A percentile compares a stretch with the other conserved stretches of the same genome.
Evolutionary conservation across 2,113 vertebrate genomes (phyloP).

Genomic region (Bos javanicus): DNA sequence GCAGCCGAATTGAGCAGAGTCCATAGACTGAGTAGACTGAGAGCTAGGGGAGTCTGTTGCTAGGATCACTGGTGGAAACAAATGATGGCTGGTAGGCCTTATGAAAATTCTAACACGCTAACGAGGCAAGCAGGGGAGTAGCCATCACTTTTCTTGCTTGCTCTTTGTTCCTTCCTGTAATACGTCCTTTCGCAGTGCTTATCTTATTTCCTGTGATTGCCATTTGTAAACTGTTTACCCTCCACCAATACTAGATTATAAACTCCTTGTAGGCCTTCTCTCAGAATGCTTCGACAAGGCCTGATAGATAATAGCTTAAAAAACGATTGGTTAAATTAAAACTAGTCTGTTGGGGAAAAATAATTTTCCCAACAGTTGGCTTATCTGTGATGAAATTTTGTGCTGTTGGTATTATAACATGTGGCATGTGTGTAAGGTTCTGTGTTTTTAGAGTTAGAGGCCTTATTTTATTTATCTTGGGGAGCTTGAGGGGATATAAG

Average conservation of each 20-base stretch:
- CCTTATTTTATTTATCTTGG: not conserved
- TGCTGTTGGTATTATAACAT: not conserved
- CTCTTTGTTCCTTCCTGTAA: not conserved
- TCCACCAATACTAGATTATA: not conserved
- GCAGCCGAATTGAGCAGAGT: not conserved
- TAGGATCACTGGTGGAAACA: not conserved
- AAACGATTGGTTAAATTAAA: not conserved
- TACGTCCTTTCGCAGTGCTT: not conserved
- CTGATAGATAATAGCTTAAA: not conserved
- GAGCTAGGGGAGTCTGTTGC: not conserved
- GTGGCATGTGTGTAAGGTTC: not conserved
- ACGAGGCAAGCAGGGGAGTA: not conserved
- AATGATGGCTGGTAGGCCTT: not conserved
- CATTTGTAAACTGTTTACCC: not conserved
- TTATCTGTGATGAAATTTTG: not conserved
- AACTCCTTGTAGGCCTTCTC: not conserved
- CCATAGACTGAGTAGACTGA: not conserved
- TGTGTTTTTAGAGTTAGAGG: not conserved
- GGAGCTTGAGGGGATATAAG: not conserved
- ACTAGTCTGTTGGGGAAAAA: not conserved
- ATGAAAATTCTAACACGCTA: not conserved
- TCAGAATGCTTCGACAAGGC: not conserved
- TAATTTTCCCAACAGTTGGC: not conserved
- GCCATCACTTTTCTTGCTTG: not conserved
- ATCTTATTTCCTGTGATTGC: not conserved